Base-by-base conservation (phyloP, 2,113 vertebrate genomes). In the Apistogramma diplotaenia region DNA sequence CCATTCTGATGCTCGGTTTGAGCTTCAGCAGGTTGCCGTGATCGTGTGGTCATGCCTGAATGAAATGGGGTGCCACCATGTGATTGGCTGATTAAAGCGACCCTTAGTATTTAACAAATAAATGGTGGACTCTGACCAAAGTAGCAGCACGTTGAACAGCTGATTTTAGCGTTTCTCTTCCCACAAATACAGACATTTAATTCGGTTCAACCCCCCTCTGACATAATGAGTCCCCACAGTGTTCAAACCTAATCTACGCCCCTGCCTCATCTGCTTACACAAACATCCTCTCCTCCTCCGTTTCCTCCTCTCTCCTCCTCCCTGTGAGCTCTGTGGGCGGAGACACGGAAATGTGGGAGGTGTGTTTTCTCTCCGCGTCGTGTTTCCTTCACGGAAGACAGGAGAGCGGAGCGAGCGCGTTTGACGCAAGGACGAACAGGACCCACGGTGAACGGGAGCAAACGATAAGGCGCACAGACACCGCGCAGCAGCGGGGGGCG, bases 301-400 rank as follows among this genome's bases (percentile, higher is more conserved):
- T 27, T 25, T 46, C 37, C 61, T 46, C 37, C 61, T 43, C 61
- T 46, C 43, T 25, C 37, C 37, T 18, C 61, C 40, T 43, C 5
- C 15, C 40, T 15, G 40, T 15, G 40, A 43, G 8, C 2, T 25
- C 29, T 72, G 43, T 75, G 65, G 83, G 78, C 78, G 83, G 83
- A 56, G 74, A 49, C 21, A 61, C 16, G 40, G 37, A 78, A 37
- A 55, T 5, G 49, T 10, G n/a, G 76, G 75, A 37, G 76, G 82
- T 33, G 82, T 75, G 71, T 75, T 59, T 62, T 54, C 70, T 40
- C 10, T 35, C 19, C 6, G 65, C 13, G 37, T 49, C 2, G 19
- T 10, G 13, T 19, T 27, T n/a, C 15, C 21, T 71, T 83, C 81
- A 73, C 56, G 65, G 81, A 83, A 79, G 31, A 74, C 6, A 8